These are phyloP conservation scores for Thinocorus orbignyianus DNA, from an alignment of 2,113 vertebrate species.

Conservation along the genomic window DNA sequence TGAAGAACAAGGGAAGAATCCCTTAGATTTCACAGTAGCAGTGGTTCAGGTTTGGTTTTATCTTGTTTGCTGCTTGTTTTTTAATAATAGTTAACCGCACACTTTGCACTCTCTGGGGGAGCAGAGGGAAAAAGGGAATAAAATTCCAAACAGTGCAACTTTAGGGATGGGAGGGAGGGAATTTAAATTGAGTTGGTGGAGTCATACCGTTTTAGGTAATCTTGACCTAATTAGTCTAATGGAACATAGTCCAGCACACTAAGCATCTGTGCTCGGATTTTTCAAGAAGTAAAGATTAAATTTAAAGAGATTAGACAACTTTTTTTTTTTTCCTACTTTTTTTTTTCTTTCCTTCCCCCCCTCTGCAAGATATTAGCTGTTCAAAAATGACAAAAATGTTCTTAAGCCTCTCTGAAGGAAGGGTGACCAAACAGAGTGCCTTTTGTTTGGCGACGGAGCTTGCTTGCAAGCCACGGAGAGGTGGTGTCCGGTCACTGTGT, in stretches of 20 bases:
- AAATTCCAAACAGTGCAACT: neutral
- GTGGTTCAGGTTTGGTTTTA: neutral
- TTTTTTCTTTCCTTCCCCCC: no score
- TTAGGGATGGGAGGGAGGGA: neutral
- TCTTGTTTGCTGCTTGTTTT: neutral
- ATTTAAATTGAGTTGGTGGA: neutral
- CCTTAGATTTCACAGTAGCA: neutral
- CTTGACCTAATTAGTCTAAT: constrained; percentile 85
- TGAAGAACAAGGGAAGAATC: neutral
- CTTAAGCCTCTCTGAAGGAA: constrained; percentile 89
- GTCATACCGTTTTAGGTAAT: constrained; percentile 37
- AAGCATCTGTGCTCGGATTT: constrained; percentile 73
- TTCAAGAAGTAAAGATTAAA: constrained; percentile 88
- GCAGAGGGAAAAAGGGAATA: neutral
- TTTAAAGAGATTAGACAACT: constrained; percentile 95
- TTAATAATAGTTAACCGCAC: neutral
- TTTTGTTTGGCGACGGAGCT: constrained; percentile 83
- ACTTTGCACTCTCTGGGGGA: neutral
- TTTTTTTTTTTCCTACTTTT: constrained; percentile 26
- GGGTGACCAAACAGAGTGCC: constrained; percentile 83
- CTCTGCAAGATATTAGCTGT: constrained; percentile 92
- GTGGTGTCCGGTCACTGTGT: constrained; percentile 74
- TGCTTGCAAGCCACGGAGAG: constrained; percentile 44
- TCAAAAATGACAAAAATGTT: constrained; percentile 99
- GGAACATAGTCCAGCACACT: constrained; percentile 76